Percentiles rank a stretch among this genome's conserved stretches.
Evolutionary conservation across 2,888 invertebrate species (phyloP).

Genomic region (Rhagophthalmus giganteus): DNA sequence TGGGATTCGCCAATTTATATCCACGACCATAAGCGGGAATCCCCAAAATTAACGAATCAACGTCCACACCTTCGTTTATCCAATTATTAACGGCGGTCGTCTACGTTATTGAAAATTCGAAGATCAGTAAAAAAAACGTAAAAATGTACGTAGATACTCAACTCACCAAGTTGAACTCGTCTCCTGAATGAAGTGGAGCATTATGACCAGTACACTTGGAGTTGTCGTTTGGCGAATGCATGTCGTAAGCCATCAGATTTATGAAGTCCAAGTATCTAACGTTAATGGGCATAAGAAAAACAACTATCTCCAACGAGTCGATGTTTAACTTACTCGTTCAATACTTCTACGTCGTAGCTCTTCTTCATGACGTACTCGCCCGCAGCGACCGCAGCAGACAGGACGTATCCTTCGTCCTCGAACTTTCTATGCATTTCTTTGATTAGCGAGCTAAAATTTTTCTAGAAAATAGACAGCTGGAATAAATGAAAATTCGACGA

Average conservation of each 20-base stretch:
- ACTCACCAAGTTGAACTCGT: neutral
- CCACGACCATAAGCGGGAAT: constrained; percentile 34
- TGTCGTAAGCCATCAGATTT: neutral
- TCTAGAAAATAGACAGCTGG: neutral
- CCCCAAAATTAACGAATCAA: constrained; percentile 31
- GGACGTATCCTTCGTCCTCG: neutral
- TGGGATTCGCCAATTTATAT: constrained; percentile 6
- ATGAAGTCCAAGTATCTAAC: neutral
- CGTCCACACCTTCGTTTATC: neutral
- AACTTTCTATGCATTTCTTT: constrained; percentile 19
- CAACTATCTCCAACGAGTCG: neutral
- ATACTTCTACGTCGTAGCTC: neutral
- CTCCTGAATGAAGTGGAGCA: neutral
- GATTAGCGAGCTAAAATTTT: constrained; percentile 30
- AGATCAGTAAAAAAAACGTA: too few relatives aligned
- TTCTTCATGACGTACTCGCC: neutral
- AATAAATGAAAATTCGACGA: too few relatives aligned
- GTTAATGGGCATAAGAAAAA: neutral
- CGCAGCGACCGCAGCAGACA: neutral
- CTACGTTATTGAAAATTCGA: too few relatives aligned
- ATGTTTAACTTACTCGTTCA: neutral
- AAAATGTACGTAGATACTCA: too few relatives aligned
- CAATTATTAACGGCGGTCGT: constrained; percentile 27
- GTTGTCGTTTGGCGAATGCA: neutral
- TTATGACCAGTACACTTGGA: neutral